phyloP scores from a whole-genome alignment of 2,113 vertebrate genomes.

The Anarrhichthys ocellatus region DNA sequence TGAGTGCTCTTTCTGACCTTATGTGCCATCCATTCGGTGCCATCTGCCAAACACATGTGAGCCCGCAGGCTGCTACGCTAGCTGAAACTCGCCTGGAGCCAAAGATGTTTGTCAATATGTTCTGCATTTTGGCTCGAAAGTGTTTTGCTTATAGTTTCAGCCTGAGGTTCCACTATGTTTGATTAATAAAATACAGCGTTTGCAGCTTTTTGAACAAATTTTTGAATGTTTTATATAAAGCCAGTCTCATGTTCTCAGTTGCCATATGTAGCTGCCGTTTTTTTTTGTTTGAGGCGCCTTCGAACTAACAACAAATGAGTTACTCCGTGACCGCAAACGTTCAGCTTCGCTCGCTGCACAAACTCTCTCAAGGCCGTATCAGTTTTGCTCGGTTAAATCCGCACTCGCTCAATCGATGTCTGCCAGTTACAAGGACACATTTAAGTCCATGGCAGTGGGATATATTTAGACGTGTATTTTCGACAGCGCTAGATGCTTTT shows the following conservation, averaged over 20 bases:
- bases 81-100: constrained; percentile 21
- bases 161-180: neutral
- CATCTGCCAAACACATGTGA: constrained; percentile 80
- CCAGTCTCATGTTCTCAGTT: constrained; percentile 1
- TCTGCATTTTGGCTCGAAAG: neutral
- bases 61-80: constrained; percentile 19
- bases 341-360: constrained; percentile 3
- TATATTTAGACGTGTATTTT: constrained; percentile 49
- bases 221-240: neutral
- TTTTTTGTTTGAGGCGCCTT: constrained; percentile 9
- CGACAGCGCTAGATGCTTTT: constrained; percentile 43
- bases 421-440: constrained; percentile 15
- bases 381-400: constrained; percentile 28
- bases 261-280: constrained; percentile 19
- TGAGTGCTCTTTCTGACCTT: constrained; percentile 68
- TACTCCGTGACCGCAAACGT: neutral
- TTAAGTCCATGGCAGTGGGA: neutral
- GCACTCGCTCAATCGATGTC: constrained; percentile 13
- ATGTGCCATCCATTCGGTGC: constrained; percentile 71
- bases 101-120: constrained; percentile 55
- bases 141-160: neutral
- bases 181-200: neutral
- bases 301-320: neutral
- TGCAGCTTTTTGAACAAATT: neutral
- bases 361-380: constrained; percentile 9